Base-by-base conservation (phyloP, 1,140 invertebrate species). In the Acyrthosiphon pisum region DNA sequence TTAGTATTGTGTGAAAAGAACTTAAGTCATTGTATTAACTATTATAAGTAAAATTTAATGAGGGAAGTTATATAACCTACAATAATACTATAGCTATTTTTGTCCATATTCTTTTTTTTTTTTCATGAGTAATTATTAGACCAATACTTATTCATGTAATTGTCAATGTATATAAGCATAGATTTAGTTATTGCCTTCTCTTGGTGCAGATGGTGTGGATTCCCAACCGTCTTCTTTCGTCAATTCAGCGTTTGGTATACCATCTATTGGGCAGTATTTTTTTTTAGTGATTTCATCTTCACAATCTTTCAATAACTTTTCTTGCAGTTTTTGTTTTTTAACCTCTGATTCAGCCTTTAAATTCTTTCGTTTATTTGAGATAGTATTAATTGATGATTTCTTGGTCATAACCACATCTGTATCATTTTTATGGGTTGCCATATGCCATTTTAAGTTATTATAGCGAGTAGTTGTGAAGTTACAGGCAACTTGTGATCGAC, bases 141-240 rank as follows among this genome's bases (percentile, higher is more conserved):
- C 4, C 26, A 86, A 44, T 44, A 41, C 41, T 41, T 41, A 41
- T 41, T 41, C 41, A 41, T 41, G 41, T 41, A 41, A 41, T 46
- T 30, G 23, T 26, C 7, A 84, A 35, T 35, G 53, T 37, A 53
- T 37, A 89, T 37, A 89, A 89, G 8, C 22, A 89, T 89, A 89
- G 1, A 89, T 89, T 89, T 89, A 89, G 8, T 89, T 56, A 83
- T 92, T 92, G 84, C 90, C 90, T 92, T 92, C 46, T 11, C 41
- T 41, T 4, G 2, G 41, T 41, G 3, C 41, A 41, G 41, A 41
- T 41, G 41, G 41, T 41, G 0, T 41, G 41, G 41, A 41, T 41
- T 41, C 41, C 41, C 41, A 41, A 41, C 41, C 41, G 41, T 41
- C 41, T 41, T 41, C 41, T 41, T 41, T 41, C 41, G 41, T 41